phyloP scores from a whole-genome alignment of 2,113 vertebrate genomes.

The Lepus timidus region DNA sequence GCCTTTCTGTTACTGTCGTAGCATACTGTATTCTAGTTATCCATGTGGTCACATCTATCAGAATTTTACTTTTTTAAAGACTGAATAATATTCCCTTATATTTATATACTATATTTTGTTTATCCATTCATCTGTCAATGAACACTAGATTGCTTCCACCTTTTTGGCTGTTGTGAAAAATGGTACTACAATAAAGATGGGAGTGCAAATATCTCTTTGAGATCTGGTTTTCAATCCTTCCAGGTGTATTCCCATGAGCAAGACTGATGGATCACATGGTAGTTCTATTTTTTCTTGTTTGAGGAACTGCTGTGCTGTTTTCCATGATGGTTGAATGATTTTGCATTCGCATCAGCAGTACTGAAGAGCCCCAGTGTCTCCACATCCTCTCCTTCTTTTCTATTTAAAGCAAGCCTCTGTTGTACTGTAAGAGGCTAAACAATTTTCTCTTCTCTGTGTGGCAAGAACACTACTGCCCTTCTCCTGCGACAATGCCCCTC shows the following conservation, averaged over 20 bases:
- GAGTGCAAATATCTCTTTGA: not conserved
- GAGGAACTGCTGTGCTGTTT: not conserved
- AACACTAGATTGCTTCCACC: not conserved
- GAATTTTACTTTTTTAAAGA: not conserved
- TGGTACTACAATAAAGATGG: not conserved
- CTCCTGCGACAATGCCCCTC: not conserved
- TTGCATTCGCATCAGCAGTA: not conserved
- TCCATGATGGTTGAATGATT: not conserved
- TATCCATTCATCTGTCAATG: not conserved
- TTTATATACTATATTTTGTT: not conserved
- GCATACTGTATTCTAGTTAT: not conserved
- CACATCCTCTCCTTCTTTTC: not conserved
- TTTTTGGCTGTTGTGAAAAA: not conserved
- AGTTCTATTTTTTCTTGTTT: not conserved
- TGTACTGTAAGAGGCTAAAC: not conserved
- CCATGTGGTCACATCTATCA: not conserved
- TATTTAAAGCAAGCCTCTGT: not conserved
- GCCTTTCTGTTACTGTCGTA: not conserved
- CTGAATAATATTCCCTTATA: not conserved
- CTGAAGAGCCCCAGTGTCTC: not conserved
- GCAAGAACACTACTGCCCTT: not conserved
- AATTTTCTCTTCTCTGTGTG: not conserved
- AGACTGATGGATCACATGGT: not conserved
- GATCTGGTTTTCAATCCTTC: not conserved
- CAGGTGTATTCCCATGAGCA: not conserved